Evolutionary conservation across 2,888 invertebrate genomes (phyloP).

Genomic region (Andricus quercusramuli): DNA sequence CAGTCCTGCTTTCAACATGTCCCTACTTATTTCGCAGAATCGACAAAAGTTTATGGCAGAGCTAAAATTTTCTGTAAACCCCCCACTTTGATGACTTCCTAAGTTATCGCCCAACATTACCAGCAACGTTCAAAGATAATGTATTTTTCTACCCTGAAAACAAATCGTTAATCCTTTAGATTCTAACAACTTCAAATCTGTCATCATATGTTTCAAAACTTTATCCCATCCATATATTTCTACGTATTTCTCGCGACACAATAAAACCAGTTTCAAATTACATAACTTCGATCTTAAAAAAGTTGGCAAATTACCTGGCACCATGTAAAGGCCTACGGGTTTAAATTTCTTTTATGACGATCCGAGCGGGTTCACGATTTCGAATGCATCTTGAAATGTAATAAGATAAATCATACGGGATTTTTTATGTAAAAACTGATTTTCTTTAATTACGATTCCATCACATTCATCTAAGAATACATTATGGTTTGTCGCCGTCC

Average conservation of each 20-base stretch:
- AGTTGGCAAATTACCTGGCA: constrained; percentile 42
- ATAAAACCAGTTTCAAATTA: constrained; percentile 41
- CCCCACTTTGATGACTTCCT: constrained; percentile 45
- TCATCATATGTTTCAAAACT: constrained; percentile 44
- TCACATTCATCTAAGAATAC: too few relatives aligned
- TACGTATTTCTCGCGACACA: constrained; percentile 47
- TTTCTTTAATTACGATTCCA: neutral
- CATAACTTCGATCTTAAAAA: constrained; percentile 28
- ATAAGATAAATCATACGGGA: too few relatives aligned
- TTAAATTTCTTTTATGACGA: too few relatives aligned
- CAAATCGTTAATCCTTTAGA: constrained; percentile 36
- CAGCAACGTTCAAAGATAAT: constrained; percentile 54
- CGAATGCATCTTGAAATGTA: too few relatives aligned
- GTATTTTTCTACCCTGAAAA: constrained; percentile 35
- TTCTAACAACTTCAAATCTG: constrained; percentile 48
- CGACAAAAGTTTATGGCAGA: constrained; percentile 50
- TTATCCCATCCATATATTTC: constrained; percentile 44
- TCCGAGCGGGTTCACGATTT: too few relatives aligned
- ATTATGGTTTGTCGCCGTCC: too few relatives aligned
- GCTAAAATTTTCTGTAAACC: constrained; percentile 56
- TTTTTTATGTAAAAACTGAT: constrained; percentile 21
- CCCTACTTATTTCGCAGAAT: constrained; percentile 46
- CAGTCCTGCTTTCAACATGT: constrained; percentile 15
- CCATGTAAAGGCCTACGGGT: too few relatives aligned
- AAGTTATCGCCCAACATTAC: constrained; percentile 35